Conservation (phyloP, 2,797 vertebrate genomes). For the Coregonus ussuriensis region DNA sequence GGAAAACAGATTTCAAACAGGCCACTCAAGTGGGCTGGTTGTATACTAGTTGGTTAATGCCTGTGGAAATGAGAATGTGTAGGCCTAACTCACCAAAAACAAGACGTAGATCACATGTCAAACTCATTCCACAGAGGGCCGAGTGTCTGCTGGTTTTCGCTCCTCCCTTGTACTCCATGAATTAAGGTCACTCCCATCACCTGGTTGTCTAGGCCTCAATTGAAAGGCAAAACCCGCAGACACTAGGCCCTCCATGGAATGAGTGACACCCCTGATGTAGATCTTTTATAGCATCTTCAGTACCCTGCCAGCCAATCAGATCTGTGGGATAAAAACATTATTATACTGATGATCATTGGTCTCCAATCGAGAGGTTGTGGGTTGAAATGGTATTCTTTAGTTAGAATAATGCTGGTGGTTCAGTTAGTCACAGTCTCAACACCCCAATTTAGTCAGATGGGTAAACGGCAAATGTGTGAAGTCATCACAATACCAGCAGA, state of each 20-base stretch:
- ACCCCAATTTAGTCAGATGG: constrained; percentile 73
- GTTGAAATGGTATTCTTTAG: not conserved
- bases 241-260: no score
- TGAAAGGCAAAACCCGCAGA: no score
- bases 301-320: not conserved
- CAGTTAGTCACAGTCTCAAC: constrained; percentile 57
- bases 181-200: no score
- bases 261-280: not conserved
- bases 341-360: not conserved
- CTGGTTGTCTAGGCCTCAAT: no score
- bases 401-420: constrained; percentile 42
- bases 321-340: not conserved
- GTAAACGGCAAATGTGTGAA: constrained; percentile 78
- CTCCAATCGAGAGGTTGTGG: not conserved
- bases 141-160: no score
- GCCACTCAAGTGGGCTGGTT: not conserved
- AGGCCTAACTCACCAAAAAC: no score
- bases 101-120: no score
- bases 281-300: not conserved
- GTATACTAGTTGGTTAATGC: no score
- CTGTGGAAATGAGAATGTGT: no score
- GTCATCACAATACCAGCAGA: constrained; percentile 64
- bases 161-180: no score
- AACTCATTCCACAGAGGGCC: no score
- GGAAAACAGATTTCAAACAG: not conserved